Conservation (phyloP, 2,797 vertebrate genomes). For the Anolis apletophallus region DNA sequence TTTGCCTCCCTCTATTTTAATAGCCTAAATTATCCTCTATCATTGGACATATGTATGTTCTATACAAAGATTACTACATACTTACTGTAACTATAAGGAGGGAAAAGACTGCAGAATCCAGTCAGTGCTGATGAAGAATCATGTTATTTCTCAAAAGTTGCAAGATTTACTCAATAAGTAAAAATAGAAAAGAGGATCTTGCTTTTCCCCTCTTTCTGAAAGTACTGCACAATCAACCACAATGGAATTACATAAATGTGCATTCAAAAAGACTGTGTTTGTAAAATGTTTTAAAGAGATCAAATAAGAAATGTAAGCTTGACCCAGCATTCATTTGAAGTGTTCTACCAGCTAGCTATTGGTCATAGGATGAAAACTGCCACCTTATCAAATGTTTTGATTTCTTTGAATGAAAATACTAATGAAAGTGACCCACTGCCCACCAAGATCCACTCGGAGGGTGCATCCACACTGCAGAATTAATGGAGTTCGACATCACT, state of each 20-base stretch:
- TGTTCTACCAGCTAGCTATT: constrained; percentile 36
- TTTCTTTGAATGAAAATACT: constrained; percentile 15
- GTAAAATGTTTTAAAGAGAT: background rate
- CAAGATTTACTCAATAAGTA: constrained; percentile 16
- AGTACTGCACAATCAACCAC: background rate
- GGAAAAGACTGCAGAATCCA: background rate
- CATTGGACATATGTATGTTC: background rate
- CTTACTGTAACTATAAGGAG: background rate
- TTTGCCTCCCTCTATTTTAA: background rate
- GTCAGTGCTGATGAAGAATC: constrained; percentile 15
- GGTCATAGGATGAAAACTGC: constrained; percentile 32
- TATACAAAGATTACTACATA: background rate
- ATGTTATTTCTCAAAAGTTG: constrained; percentile 33
- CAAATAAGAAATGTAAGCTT: constrained; percentile 38
- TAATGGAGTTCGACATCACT: too few species aligned
- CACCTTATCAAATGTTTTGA: constrained; percentile 21
- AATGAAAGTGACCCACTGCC: background rate
- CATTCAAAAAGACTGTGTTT: background rate
- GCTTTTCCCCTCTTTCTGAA: background rate
- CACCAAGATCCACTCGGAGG: background rate
- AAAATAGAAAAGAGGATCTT: constrained; percentile 48
- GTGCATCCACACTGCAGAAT: too few species aligned
- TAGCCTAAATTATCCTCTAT: background rate
- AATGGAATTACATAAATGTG: background rate
- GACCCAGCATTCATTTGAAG: constrained; percentile 22